Base-by-base conservation (phyloP, 2,797 vertebrate species). In the Anomalospiza imberbis region DNA sequence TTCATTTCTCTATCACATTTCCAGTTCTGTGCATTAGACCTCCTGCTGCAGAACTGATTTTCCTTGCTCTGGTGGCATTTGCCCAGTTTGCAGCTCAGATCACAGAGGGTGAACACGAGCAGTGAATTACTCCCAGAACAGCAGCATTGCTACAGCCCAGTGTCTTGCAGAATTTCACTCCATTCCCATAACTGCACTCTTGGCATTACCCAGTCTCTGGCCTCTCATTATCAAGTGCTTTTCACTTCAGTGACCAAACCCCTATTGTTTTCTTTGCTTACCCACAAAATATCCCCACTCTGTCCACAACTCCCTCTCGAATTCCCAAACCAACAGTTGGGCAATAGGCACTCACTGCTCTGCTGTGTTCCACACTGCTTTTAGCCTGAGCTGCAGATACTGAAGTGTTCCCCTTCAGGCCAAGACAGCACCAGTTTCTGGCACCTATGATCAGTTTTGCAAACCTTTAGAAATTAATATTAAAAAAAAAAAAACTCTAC, bases 31-130 rank as follows among this genome's bases (percentile, higher is more conserved):
- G 17, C 25, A 2, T 50, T 6, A 60, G 20, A 42, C 48, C 50
- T 93, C 47, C 47, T 82, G 71, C 54, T 72, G 48, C 24, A 66
- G 58, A 75, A 8, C 32, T 55, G 28, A 29, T 78, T 73, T 57
- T 38, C 58, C 26, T 32, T 62, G 17, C 40, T n/a, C 44, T 81
- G 40, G 38, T 85, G 82, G 63, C 20, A 2, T 13, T 61, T 72
- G 6, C 4, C 38, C 38, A 5, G 1, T 79, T 57, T 71, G 55
- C n/a, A 73, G 55, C 19, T 47, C 31, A 10, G 22, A 8, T 60
- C 38, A 9, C 4, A 3, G 4, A 36, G 38, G 21, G 7, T 55
- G 50, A 78, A 12, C 61, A 29, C 0, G 0, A 78, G 74, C 51
- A 73, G 51, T 1, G 7, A 66, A 42, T 20, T 55, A 6, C 40